These are phyloP conservation scores for Drosophila infuscata DNA, from an alignment of 2,888 invertebrate genomes.

Conservation along the genomic window DNA sequence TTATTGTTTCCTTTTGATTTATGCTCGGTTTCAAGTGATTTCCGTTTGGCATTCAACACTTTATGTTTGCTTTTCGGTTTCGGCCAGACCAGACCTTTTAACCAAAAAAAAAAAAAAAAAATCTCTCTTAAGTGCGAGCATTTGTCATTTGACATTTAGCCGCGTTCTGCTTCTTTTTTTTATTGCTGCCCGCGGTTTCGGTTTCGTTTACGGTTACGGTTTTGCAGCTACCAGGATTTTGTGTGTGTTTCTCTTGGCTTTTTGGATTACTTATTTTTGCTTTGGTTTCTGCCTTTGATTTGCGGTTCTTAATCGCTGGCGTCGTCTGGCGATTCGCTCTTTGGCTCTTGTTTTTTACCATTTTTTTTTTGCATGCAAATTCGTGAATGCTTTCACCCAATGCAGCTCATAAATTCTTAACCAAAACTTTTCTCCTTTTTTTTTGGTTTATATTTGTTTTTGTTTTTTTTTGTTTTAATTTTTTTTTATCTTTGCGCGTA, in stretches of 20 bases:
- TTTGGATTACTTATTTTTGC: slow-evolving; percentile 28
- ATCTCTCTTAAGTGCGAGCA: slow-evolving; percentile 55
- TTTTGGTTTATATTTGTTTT: background rate
- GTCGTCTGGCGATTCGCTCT: slow-evolving; percentile 61
- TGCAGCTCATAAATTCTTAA: slow-evolving; percentile 72
- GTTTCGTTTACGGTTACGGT: slow-evolving; percentile 24
- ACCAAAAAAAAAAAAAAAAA: slow-evolving; percentile 18
- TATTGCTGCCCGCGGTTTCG: slow-evolving; percentile 35
- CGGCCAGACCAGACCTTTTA: slow-evolving; percentile 37
- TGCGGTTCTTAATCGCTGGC: slow-evolving; percentile 76
- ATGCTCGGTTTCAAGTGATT: slow-evolving; percentile 79
- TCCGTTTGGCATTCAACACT: slow-evolving; percentile 77
- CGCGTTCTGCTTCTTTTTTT: slow-evolving; percentile 19
- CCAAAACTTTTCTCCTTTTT: slow-evolving; percentile 28
- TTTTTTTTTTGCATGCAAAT: slow-evolving; percentile 43
- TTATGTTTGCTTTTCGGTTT: slow-evolving; percentile 59
- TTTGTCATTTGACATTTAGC: slow-evolving; percentile 66
- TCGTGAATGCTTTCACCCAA: slow-evolving; percentile 42
- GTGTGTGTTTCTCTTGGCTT: slow-evolving; percentile 22
- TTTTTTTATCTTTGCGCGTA: slow-evolving; percentile 45
- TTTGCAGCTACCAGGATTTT: slow-evolving; percentile 13
- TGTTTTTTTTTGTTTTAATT: background rate
- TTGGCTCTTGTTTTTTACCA: slow-evolving; percentile 4
- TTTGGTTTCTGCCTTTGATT: slow-evolving; percentile 61
- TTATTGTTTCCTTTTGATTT: slow-evolving; percentile 79